Conservation (phyloP, 2,113 vertebrate species). For the Catharus minimus region DNA sequence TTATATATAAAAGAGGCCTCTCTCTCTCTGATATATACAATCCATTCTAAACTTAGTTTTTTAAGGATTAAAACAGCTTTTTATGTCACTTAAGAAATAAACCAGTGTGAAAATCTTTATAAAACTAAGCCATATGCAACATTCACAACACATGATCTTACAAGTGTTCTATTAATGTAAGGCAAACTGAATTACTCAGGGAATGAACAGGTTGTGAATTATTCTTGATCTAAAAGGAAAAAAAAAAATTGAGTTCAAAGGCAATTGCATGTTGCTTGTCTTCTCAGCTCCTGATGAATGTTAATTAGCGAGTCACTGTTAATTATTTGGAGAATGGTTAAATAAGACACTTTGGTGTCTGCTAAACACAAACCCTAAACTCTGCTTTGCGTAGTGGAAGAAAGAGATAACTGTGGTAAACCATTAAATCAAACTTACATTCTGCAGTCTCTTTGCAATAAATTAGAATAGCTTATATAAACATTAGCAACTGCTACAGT, state of each 20-base stretch:
- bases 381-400: conserved; percentile 67
- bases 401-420: conserved; percentile 33
- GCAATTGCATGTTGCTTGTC: neutral
- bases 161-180: neutral
- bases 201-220: neutral
- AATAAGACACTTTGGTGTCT: neutral
- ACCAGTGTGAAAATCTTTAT: neutral
- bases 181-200: neutral
- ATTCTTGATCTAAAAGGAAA: neutral
- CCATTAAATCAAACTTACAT: conserved; percentile 10
- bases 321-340: neutral
- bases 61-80: neutral
- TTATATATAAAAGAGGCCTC: neutral
- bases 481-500: neutral
- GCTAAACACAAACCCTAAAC: neutral
- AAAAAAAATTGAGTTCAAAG: neutral
- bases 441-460: conserved; percentile 27
- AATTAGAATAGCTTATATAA: neutral
- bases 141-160: neutral
- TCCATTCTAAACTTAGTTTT: neutral
- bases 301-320: neutral
- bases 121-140: neutral
- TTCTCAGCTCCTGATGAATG: neutral
- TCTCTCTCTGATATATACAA: neutral
- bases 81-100: neutral